Base-by-base conservation (phyloP, 1,140 invertebrate species). In the Drosophila rufa region DNA sequence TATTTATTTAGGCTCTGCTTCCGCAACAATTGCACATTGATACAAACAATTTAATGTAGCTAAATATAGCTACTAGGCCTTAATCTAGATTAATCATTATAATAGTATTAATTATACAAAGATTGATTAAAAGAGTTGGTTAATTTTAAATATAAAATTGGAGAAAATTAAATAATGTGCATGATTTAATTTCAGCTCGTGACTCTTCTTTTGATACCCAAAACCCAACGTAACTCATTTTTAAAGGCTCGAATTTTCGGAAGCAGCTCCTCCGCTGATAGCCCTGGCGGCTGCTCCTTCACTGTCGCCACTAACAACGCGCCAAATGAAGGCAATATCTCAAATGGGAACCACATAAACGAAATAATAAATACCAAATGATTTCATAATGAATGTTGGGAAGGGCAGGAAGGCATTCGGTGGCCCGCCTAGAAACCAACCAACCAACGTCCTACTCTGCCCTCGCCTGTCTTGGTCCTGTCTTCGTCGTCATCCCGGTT, bases 361-460 rank as follows among this genome's bases (percentile, higher is more conserved):
- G 77, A 89, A 87, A 89, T 87, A 87, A 87, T 87, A 87, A 87
- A 87, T 89, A 89, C 80, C 84, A 87, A 87, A 87, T 87, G 84
- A 87, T 87, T 87, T 84, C 84, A 87, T 87, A 84, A 87, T 87
- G 84, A 89, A 87, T 89, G 80, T 60, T 69, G 61, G 71, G 22
- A 42, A 30, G 55, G 74, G 73, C 75, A 33, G 73, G 47, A 69
- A 61, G 82, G 71, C 73, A 78, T 85, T 77, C 15, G 48, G 33
- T 33, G 33, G 9, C 22, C 73, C 64, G 67, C 73, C 74, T 66
- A 51, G 61, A 48, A 68, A 64, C 57, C 64, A 17, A 59, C 66
- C 15, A 40, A 15, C 40, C 42, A 30, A 40, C 38, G 50, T 9
- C 27, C 27, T 8, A 4, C 50, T 15, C 15, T 15, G 48, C 11